Percentiles rank a stretch among this genome's conserved stretches.
These are phyloP conservation scores for Pseudochaenichthys georgianus DNA, from an alignment of 2,797 vertebrate genomes.

Conservation along the genomic window DNA sequence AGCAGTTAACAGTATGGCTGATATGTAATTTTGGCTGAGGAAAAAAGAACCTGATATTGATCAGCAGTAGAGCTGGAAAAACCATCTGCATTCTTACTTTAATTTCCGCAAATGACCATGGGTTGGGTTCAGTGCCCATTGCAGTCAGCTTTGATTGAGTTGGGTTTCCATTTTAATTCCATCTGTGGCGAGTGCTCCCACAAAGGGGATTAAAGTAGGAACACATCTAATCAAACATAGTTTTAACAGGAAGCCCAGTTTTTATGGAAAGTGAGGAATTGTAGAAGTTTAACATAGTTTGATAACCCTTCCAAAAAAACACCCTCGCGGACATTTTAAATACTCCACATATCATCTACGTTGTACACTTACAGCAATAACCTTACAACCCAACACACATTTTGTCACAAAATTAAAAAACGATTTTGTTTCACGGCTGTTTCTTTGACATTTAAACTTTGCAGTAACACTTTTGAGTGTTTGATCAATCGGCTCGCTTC, in stretches of 20 bases:
- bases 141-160: slow-evolving; percentile 44
- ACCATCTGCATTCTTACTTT: slow-evolving; percentile 25
- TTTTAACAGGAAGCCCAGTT: slow-evolving; percentile 47
- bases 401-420: slow-evolving; percentile 19
- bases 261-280: slow-evolving; percentile 31
- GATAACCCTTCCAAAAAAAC: slow-evolving; percentile 15
- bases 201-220: slow-evolving; percentile 44
- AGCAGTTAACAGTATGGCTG: slow-evolving; percentile 22
- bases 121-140: slow-evolving; percentile 38
- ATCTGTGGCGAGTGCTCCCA: slow-evolving; percentile 24
- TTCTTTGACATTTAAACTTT: slow-evolving; percentile 38
- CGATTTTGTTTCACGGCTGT: slow-evolving; percentile 50
- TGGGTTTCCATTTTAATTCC: slow-evolving; percentile 38
- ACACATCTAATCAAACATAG: slow-evolving; percentile 28
- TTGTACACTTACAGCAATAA: slow-evolving; percentile 48
- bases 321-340: slow-evolving; percentile 39
- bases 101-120: slow-evolving; percentile 35
- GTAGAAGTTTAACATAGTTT: slow-evolving; percentile 30
- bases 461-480: slow-evolving; percentile 59
- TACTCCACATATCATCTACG: slow-evolving; percentile 34
- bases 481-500: slow-evolving; percentile 44
- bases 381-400: slow-evolving; percentile 34
- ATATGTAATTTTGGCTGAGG: slow-evolving; percentile 50
- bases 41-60: slow-evolving; percentile 42
- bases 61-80: slow-evolving; percentile 37